Evolutionary conservation across 2,888 invertebrate genomes (phyloP).

Genomic region (Orthosia incerta): DNA sequence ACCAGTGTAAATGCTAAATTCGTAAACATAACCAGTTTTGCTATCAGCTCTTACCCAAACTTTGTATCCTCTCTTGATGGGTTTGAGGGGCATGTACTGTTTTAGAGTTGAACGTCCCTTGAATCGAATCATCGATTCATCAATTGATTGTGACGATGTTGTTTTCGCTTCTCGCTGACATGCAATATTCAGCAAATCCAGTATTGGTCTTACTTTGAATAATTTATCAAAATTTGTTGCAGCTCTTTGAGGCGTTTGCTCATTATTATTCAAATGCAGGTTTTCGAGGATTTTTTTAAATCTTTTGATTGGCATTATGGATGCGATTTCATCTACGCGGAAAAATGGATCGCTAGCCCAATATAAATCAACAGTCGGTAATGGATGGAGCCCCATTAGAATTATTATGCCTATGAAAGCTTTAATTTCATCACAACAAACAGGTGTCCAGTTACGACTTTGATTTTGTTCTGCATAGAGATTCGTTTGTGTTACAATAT

Average conservation of each 20-base stretch:
- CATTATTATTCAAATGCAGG: slow-evolving; percentile 34
- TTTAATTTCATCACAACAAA: slow-evolving; percentile 20
- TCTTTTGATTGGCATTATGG: slow-evolving; percentile 27
- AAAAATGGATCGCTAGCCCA: slow-evolving; percentile 43
- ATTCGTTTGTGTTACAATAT: slow-evolving; percentile 38
- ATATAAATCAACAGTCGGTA: slow-evolving; percentile 34
- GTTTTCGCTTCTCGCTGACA: slow-evolving; percentile 32
- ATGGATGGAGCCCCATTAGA: slow-evolving; percentile 38
- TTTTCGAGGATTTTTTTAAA: slow-evolving; percentile 30
- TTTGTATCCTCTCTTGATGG: slow-evolving; percentile 39
- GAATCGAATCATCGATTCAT: slow-evolving; percentile 23
- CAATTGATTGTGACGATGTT: slow-evolving; percentile 40
- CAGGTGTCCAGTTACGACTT: slow-evolving; percentile 20
- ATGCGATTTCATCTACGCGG: slow-evolving; percentile 35
- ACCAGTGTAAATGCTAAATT: slow-evolving; percentile 46
- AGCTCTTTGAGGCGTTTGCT: slow-evolving; percentile 16
- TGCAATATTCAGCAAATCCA: slow-evolving; percentile 29
- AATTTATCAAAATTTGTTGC: slow-evolving; percentile 24
- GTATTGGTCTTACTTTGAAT: slow-evolving; percentile 32
- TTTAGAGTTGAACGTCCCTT: slow-evolving; percentile 32
- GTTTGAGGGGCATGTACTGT: slow-evolving; percentile 42
- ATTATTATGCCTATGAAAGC: slow-evolving; percentile 28
- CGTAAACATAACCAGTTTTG: slow-evolving; percentile 39
- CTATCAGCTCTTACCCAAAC: slow-evolving; percentile 41
- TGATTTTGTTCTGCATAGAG: slow-evolving; percentile 35